Percentiles rank a stretch among this genome's conserved stretches.
Conservation (phyloP, 2,797 vertebrate genomes). For the Poecilia velifera region DNA sequence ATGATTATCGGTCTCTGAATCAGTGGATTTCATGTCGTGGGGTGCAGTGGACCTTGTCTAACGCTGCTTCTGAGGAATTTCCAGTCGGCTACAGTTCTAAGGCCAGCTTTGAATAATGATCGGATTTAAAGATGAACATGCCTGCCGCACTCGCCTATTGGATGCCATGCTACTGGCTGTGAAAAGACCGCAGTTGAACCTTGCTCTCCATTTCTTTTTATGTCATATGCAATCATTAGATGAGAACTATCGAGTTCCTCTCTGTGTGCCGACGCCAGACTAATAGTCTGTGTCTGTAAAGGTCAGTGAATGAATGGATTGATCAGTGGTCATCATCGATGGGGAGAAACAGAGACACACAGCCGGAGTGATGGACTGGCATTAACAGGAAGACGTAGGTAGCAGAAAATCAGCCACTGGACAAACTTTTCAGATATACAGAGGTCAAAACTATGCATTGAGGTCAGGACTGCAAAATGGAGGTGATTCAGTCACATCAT, state of each 20-base stretch:
- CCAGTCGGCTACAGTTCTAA: conserved; percentile 33
- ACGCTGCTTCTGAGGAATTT: conserved; percentile 48
- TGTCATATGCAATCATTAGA: conserved; percentile 49
- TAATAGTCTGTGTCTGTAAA: conserved; percentile 56
- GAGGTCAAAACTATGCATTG: conserved; percentile 37
- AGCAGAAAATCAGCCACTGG: conserved; percentile 27
- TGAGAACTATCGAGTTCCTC: conserved; percentile 51
- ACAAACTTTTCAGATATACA: conserved; percentile 17
- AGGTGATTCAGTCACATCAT: conserved; percentile 50
- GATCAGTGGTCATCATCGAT: conserved; percentile 51
- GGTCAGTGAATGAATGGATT: conserved; percentile 62
- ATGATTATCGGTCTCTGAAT: conserved; percentile 39
- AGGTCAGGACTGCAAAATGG: conserved; percentile 61
- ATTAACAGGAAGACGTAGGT: conserved; percentile 17
- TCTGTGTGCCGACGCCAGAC: conserved; percentile 53
- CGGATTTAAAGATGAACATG: conserved; percentile 22
- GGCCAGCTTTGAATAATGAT: conserved; percentile 35
- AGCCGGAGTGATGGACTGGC: conserved; percentile 20
- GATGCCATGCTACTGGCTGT: conserved; percentile 10
- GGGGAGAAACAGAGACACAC: conserved; percentile 36
- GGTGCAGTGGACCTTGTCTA: conserved; percentile 41
- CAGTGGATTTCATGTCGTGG: conserved; percentile 27
- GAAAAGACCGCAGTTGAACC: conserved; percentile 32
- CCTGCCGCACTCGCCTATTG: conserved; percentile 9
- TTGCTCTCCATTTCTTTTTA: conserved; percentile 16